Conservation (phyloP, 2,888 invertebrate genomes). For the Chrysolina americana region DNA sequence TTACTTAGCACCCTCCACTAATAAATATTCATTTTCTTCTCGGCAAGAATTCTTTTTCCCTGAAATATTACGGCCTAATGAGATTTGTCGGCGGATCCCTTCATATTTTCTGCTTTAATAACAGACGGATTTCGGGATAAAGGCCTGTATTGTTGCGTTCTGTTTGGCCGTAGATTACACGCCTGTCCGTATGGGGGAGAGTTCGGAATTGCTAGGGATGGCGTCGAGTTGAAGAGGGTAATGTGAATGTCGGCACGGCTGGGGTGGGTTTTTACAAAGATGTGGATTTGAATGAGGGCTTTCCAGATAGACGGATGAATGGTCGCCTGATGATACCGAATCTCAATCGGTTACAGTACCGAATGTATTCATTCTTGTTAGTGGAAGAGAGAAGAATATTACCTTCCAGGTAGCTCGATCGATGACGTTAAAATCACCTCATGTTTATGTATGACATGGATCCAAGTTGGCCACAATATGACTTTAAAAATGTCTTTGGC, state of each 20-base stretch:
- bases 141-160: slow-evolving; percentile 27
- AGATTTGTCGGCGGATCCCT: slow-evolving; percentile 53
- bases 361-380: neutral
- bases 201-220: slow-evolving; percentile 10
- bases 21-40: slow-evolving; percentile 44
- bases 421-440: too few species aligned
- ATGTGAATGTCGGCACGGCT: slow-evolving; percentile 24
- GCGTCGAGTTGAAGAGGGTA: slow-evolving; percentile 27
- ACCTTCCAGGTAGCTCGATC: too few species aligned
- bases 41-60: slow-evolving; percentile 32
- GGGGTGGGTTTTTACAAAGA: slow-evolving; percentile 13
- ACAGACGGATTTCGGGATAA: slow-evolving; percentile 47
- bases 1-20: slow-evolving; percentile 34
- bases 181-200: slow-evolving; percentile 29
- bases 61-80: slow-evolving; percentile 56
- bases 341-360: neutral
- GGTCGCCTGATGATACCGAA: neutral
- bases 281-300: slow-evolving; percentile 15
- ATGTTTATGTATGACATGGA: too few species aligned
- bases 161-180: slow-evolving; percentile 37
- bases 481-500: too few species aligned
- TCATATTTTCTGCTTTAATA: slow-evolving; percentile 52
- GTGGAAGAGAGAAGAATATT: too few species aligned
- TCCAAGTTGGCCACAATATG: too few species aligned
- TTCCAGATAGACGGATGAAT: neutral